Conservation (phyloP, 1,140 invertebrate genomes). For the Anagrus nilaparvatae region DNA sequence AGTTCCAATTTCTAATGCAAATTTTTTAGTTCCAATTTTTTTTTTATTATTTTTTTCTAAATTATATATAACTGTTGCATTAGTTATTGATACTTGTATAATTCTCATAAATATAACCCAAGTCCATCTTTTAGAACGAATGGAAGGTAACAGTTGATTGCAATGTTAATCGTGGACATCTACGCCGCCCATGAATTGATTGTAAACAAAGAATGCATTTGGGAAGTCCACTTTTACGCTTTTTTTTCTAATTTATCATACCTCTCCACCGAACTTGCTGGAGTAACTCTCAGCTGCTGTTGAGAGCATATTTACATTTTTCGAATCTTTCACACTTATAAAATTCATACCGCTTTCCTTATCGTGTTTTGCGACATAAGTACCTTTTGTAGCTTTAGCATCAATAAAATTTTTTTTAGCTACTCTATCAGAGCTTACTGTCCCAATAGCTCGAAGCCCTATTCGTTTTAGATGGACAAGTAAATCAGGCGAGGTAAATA, state of each 20-base stretch:
- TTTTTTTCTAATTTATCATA: constrained; percentile 1
- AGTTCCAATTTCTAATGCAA: constrained; percentile 8
- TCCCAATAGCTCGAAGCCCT: neutral
- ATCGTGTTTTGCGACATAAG: constrained; percentile 7
- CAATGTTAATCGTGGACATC: constrained; percentile 13
- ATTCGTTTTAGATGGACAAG: constrained; percentile 8
- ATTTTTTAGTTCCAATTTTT: neutral
- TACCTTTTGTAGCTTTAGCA: constrained; percentile 5
- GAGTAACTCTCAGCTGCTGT: neutral
- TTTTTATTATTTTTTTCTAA: constrained; percentile 2
- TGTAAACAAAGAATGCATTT: neutral
- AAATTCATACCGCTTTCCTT: constrained; percentile 5
- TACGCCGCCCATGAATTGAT: constrained; percentile 5
- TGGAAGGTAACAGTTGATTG: constrained; percentile 14
- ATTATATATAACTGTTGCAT: constrained; percentile 16
- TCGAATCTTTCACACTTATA: neutral
- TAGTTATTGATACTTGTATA: constrained; percentile 15
- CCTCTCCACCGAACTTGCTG: neutral
- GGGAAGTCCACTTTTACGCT: too few relatives aligned
- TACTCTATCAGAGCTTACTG: constrained; percentile 1
- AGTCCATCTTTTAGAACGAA: constrained; percentile 18
- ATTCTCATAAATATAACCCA: constrained; percentile 14
- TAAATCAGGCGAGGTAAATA: constrained; percentile 15
- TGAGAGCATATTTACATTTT: neutral
- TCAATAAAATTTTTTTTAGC: constrained; percentile 1